phyloP scores from a whole-genome alignment of 2,888 invertebrate species.

The Diarsia brunnea region DNA sequence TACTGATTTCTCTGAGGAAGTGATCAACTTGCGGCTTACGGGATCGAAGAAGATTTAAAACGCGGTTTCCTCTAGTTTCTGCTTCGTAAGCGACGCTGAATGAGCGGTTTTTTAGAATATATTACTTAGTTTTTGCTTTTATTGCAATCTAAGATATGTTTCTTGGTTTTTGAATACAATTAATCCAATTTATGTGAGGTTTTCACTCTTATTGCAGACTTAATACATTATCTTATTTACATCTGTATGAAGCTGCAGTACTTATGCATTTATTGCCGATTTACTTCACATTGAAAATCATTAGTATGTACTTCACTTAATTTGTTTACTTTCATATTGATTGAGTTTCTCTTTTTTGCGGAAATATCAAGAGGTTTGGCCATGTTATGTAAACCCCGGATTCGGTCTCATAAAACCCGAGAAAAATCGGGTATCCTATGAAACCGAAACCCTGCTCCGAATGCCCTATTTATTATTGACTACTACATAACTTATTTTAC shows the following conservation, averaged over 20 bases:
- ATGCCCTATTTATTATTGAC: not conserved
- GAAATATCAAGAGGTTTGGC: not conserved
- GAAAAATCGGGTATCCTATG: no score
- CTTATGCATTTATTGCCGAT: not conserved
- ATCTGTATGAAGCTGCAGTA: not conserved
- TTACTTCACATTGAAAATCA: not conserved
- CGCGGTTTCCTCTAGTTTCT: conserved; percentile 64
- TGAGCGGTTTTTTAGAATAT: conserved; percentile 43
- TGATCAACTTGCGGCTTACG: conserved; percentile 71
- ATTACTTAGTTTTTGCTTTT: not conserved
- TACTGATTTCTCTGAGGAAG: conserved; percentile 75
- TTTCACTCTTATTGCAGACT: not conserved
- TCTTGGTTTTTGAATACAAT: not conserved
- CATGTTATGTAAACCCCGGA: no score
- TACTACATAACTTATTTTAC: not conserved
- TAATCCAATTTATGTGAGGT: not conserved
- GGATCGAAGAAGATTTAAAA: conserved; percentile 71
- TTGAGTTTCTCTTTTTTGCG: not conserved
- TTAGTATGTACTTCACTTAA: not conserved
- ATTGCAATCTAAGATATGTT: not conserved
- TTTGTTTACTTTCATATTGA: not conserved
- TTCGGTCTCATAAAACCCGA: no score
- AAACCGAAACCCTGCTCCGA: no score
- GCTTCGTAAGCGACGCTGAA: conserved; percentile 56
- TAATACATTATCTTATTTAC: no score